These are phyloP conservation scores for Plebejus melissa DNA, from an alignment of 2,888 invertebrate species.

Conservation along the genomic window DNA sequence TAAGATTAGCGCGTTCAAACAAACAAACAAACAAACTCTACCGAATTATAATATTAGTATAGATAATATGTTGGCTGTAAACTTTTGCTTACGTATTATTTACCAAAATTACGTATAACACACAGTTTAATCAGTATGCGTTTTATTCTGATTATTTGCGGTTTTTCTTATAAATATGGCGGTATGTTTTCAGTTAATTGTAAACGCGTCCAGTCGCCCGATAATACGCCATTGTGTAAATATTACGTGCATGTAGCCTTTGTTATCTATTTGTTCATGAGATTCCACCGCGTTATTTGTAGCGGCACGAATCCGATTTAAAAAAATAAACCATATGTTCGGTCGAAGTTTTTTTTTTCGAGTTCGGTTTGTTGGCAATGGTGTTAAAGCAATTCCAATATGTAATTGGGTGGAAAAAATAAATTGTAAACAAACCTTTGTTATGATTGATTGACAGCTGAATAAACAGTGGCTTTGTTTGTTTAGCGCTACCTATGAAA, in stretches of 20 bases:
- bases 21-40: too few relatives aligned
- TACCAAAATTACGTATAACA: too few relatives aligned
- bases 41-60: too few relatives aligned
- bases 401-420: conserved; percentile 28
- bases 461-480: conserved; percentile 12
- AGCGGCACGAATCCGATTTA: conserved; percentile 28
- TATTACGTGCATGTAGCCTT: conserved; percentile 23
- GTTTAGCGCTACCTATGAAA: background rate
- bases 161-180: too few relatives aligned
- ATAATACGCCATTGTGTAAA: conserved; percentile 23
- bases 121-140: too few relatives aligned
- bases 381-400: conserved; percentile 30
- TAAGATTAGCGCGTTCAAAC: too few relatives aligned
- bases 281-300: conserved; percentile 27
- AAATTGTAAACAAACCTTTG: conserved; percentile 22
- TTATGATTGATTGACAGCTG: conserved; percentile 12
- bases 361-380: conserved; percentile 27
- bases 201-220: background rate
- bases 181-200: background rate
- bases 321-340: conserved; percentile 26
- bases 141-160: too few relatives aligned
- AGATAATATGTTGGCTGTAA: too few relatives aligned
- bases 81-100: too few relatives aligned
- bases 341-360: conserved; percentile 12
- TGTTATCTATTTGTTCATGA: conserved; percentile 29